These are phyloP conservation scores for Spongilla lacustris DNA, from an alignment of 37 sponge, comb jelly and placozoan species.

Conservation along the genomic window DNA sequence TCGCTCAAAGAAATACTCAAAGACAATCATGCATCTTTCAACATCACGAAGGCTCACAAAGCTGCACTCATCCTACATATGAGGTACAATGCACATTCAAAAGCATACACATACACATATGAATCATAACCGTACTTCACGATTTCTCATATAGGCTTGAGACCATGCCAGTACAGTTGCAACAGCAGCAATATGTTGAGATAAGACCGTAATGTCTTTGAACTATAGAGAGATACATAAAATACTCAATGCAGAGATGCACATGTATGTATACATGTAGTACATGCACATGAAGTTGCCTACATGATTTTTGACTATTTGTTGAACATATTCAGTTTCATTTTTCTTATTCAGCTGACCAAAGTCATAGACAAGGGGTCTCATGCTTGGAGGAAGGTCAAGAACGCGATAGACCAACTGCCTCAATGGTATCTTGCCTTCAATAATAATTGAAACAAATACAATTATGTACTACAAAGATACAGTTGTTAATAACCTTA, in stretches of 20 bases:
- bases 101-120: not conserved
- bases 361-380: conserved; percentile 97
- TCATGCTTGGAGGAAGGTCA: conserved; percentile 92
- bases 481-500: not conserved
- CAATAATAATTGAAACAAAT: not conserved
- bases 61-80: conserved; percentile 86
- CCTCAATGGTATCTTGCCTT: conserved; percentile 87
- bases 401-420: conserved; percentile 95
- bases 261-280: too few species aligned
- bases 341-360: conserved; percentile 76
- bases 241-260: too few species aligned
- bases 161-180: conserved; percentile 60
- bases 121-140: conserved; percentile 43
- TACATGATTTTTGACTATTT: conserved; percentile 86
- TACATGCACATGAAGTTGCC: too few species aligned
- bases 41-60: conserved; percentile 92
- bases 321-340: conserved; percentile 71
- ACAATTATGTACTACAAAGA: not conserved
- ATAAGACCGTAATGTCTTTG: not conserved
- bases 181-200: conserved; percentile 13
- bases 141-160: conserved; percentile 74
- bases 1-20: conserved; percentile 59
- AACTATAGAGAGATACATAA: not conserved
- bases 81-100: not conserved
- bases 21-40: conserved; percentile 85